A percentile compares a stretch with the other conserved stretches of the same genome.
phyloP scores from a whole-genome alignment of 2,888 invertebrate genomes.

The Latrodectus hesperus region DNA sequence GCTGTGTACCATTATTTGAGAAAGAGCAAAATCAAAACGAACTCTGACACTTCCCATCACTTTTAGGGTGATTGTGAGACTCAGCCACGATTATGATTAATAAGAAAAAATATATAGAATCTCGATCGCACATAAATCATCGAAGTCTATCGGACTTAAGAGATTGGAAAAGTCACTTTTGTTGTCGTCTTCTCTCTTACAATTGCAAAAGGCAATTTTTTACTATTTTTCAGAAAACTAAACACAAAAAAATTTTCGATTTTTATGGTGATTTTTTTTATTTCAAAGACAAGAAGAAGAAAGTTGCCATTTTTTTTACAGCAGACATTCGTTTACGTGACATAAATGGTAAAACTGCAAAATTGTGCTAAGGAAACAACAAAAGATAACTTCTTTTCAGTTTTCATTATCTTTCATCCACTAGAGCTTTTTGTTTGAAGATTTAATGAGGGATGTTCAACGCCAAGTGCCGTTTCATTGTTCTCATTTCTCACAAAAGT shows the following conservation, averaged over 20 bases:
- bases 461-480: background rate
- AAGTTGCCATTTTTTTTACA: too few species aligned
- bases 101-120: constrained; percentile 33
- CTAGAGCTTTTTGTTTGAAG: background rate
- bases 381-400: too few species aligned
- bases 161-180: constrained; percentile 46
- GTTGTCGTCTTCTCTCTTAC: constrained; percentile 42
- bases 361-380: too few species aligned
- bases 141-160: constrained; percentile 34
- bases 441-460: constrained; percentile 2
- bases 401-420: too few species aligned
- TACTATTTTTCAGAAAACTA: too few species aligned
- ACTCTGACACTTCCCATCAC: constrained; percentile 40
- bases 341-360: too few species aligned
- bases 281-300: too few species aligned
- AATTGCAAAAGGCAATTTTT: background rate
- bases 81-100: constrained; percentile 51
- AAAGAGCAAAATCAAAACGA: constrained; percentile 43
- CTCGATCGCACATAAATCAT: constrained; percentile 57
- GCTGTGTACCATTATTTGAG: constrained; percentile 45
- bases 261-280: too few species aligned
- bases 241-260: too few species aligned
- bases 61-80: constrained; percentile 37
- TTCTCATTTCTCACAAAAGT: background rate
- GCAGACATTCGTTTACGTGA: too few species aligned